phyloP scores from a whole-genome alignment of 1,140 invertebrate genomes.

The Meloidogyne hapla region DNA sequence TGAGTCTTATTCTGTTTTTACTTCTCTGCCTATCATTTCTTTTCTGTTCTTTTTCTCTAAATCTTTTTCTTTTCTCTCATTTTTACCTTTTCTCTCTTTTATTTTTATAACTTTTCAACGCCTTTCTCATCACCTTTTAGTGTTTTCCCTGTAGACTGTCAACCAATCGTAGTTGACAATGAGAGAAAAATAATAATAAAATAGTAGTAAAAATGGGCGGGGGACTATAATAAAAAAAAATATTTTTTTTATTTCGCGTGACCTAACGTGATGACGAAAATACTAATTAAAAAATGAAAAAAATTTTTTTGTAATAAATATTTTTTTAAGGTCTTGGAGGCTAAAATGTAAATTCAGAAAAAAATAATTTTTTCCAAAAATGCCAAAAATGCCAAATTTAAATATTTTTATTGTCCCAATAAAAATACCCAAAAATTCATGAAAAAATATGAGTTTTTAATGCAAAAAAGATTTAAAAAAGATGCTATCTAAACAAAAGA shows the following conservation, averaged over 20 bases:
- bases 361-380: too few species aligned
- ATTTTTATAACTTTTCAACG: neutral
- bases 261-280: neutral
- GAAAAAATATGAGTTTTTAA: constrained; percentile 6
- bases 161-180: neutral
- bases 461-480: neutral
- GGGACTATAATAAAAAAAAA: neutral
- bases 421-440: neutral
- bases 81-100: neutral
- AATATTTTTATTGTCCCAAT: neutral
- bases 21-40: neutral
- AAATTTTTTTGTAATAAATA: too few species aligned
- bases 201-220: neutral
- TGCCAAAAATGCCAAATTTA: neutral
- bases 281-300: too few species aligned
- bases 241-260: neutral
- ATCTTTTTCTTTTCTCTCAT: neutral
- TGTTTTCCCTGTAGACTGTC: neutral
- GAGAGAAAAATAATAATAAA: neutral
- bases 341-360: neutral
- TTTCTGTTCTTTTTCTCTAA: neutral
- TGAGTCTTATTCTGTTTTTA: neutral
- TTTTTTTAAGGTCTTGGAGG: too few species aligned
- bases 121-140: neutral
- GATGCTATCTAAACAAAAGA: neutral